Percentiles rank a stretch among this genome's conserved stretches.
Evolutionary conservation across 2,888 invertebrate species (phyloP).

Genomic region (Microchrysa polita): DNA sequence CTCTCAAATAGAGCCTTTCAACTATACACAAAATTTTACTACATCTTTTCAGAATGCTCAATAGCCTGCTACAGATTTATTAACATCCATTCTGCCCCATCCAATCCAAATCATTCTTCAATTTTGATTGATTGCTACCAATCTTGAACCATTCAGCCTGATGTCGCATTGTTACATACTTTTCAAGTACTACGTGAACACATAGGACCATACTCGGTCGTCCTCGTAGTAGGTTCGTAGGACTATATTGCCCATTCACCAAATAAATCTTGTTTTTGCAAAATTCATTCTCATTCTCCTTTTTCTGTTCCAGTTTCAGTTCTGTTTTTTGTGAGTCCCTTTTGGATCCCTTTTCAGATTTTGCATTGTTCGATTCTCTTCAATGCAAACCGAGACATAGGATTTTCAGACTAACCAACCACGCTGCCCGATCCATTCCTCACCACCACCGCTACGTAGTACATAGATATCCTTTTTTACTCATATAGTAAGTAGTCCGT

Average conservation of each 20-base stretch:
- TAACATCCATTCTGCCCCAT: background rate
- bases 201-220: background rate
- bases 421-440: background rate
- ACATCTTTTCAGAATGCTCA: too few species aligned
- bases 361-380: background rate
- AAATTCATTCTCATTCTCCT: background rate
- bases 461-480: too few species aligned
- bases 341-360: background rate
- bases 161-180: slow-evolving; percentile 1
- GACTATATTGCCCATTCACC: background rate
- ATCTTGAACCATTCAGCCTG: background rate
- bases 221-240: too few species aligned
- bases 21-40: too few species aligned
- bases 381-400: background rate
- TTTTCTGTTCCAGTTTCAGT: too few species aligned
- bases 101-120: background rate
- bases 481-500: too few species aligned
- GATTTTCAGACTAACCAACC: background rate
- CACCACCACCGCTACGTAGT: background rate
- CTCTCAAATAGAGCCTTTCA: too few species aligned
- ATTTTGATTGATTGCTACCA: slow-evolving; percentile 5
- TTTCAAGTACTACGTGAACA: background rate
- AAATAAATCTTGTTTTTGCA: slow-evolving; percentile 1
- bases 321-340: background rate
- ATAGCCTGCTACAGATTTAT: background rate